Base-by-base conservation (phyloP, 2,797 vertebrate genomes). In the Lacerta agilis region DNA sequence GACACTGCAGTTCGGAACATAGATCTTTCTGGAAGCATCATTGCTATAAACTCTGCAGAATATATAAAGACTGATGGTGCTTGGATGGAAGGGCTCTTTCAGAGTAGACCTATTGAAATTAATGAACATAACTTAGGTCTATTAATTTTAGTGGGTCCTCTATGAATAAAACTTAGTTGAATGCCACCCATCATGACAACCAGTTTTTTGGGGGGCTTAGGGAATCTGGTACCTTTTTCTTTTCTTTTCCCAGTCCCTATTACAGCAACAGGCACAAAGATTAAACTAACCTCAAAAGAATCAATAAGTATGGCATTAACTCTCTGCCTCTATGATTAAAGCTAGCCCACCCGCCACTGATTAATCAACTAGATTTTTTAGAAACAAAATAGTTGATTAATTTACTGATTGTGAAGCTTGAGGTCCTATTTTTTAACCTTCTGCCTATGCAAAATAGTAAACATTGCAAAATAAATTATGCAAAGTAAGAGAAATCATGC, bases 311-410 rank as follows among this genome's bases (percentile, higher is more conserved):
- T 41, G 25, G 4, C 9, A 43, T 64, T 43, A 61, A 76, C 43
- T 38, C n/a, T 71, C 64, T 67, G 38, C 13, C 25, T 36, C 20
- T 45, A 38, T 8, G 23, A 58, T 69, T 71, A 41, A 67, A 72
- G 58, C 27, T 36, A 73, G 36, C 38, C 23, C 38, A 36, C 27
- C 29, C 33, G 10, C 29, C 67, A 72, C 67, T 72, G 55, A 84
- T 79, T 79, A 64, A 83, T 79, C 29, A n/a, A 79, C 66, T 55
- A 61, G 33, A 72, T 38, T 38, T 80, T 23, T 45, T 76, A 41
- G 58, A 27, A 58, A 83, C 73, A 58, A 38, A 36, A 43, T 5
- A 45, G 82, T 66, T 88, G 87, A 88, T 88, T 85, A 84, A 88
- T 88, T 64, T 79, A 72, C 66, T 88, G 82, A 85, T 78, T 77